Evolutionary conservation across 2,797 vertebrate species (phyloP).

Genomic region (Bradypodion pumilum): DNA sequence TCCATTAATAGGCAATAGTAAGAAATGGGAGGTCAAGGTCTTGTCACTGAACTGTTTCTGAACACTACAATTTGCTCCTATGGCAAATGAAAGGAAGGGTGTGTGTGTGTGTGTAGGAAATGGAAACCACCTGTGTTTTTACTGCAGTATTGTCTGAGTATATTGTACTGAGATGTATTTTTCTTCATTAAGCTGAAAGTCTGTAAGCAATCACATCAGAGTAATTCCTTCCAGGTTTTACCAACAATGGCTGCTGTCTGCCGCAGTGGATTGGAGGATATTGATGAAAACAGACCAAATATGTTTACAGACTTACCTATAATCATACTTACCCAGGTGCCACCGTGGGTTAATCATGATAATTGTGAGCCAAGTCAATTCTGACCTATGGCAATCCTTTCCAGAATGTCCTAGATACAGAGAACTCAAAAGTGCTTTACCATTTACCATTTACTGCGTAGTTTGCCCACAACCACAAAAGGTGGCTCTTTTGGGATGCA

Average conservation of each 20-base stretch:
- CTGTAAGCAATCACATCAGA: not conserved
- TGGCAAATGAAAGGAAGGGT: not conserved
- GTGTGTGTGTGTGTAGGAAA: not conserved
- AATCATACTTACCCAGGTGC: not conserved
- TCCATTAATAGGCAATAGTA: not conserved
- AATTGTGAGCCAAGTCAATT: too few relatives aligned
- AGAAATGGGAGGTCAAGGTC: not conserved
- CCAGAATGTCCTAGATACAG: too few relatives aligned
- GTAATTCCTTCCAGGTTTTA: conserved; percentile 9
- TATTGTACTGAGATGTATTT: not conserved
- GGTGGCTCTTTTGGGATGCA: too few relatives aligned
- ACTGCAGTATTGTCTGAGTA: conserved; percentile 1
- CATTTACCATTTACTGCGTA: too few relatives aligned
- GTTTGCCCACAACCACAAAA: too few relatives aligned
- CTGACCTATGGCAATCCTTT: too few relatives aligned
- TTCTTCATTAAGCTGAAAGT: conserved; percentile 10
- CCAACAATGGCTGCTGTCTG: conserved; percentile 11
- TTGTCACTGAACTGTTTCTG: not conserved
- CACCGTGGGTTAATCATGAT: too few relatives aligned
- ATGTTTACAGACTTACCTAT: conserved; percentile 6
- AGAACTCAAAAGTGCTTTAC: too few relatives aligned
- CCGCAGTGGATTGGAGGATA: conserved; percentile 12
- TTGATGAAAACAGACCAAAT: conserved; percentile 1
- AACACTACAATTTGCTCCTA: not conserved
- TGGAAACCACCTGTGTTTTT: conserved; percentile 20